phyloP scores from a whole-genome alignment of 2,888 invertebrate species.

The Sympetrum striolatum region DNA sequence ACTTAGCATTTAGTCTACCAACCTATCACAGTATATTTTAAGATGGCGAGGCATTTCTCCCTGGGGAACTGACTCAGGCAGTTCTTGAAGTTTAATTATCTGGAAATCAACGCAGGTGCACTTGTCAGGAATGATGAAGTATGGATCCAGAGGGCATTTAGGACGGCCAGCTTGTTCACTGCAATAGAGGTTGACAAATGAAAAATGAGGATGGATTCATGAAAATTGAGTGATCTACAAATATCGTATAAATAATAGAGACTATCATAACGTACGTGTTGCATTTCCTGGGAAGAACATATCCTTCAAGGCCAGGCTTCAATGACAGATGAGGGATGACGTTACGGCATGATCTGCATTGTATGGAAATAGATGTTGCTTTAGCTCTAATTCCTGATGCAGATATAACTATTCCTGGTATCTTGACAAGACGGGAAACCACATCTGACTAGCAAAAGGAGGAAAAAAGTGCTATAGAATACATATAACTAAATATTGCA shows the following conservation, averaged over 20 bases:
- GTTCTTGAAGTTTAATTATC: slow-evolving; percentile 95
- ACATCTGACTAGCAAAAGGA: slow-evolving; percentile 77
- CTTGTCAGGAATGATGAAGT: slow-evolving; percentile 97
- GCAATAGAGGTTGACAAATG: slow-evolving; percentile 52
- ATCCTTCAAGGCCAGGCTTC: slow-evolving; percentile 95
- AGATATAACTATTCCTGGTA: slow-evolving; percentile 94
- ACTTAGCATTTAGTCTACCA: slow-evolving; percentile 49
- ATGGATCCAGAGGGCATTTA: slow-evolving; percentile 96
- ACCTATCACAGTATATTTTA: slow-evolving; percentile 91
- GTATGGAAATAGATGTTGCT: slow-evolving; percentile 92
- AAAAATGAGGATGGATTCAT: no score
- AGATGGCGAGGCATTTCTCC: slow-evolving; percentile 98
- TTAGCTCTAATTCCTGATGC: slow-evolving; percentile 95
- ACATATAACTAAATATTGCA: neutral
- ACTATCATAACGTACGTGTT: slow-evolving; percentile 80
- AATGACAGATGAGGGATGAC: slow-evolving; percentile 88
- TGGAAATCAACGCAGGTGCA: slow-evolving; percentile 98
- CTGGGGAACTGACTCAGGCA: slow-evolving; percentile 92
- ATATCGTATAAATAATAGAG: no score
- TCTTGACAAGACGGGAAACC: slow-evolving; percentile 91
- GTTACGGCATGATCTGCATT: slow-evolving; percentile 92
- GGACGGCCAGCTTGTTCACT: slow-evolving; percentile 92
- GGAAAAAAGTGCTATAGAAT: neutral
- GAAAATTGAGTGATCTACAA: no score
- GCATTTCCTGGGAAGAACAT: slow-evolving; percentile 93